phyloP scores from a whole-genome alignment of 2,113 vertebrate genomes.

The Anarrhichthys ocellatus region DNA sequence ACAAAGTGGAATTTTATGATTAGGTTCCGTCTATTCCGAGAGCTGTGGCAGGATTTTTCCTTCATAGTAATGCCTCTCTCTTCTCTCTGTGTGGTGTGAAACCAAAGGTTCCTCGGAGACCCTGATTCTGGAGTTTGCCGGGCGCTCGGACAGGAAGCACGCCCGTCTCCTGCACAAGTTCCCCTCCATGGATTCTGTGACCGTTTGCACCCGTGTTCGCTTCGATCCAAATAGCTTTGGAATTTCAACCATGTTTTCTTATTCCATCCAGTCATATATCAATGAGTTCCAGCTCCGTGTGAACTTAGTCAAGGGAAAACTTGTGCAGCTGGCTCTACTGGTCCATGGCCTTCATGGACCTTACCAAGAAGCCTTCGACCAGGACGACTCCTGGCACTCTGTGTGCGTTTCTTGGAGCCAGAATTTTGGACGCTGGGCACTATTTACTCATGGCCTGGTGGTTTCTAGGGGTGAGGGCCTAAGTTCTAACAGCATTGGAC shows the following conservation, averaged over 20 bases:
- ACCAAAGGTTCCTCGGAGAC: slow-evolving; percentile 63
- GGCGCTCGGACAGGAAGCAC: slow-evolving; percentile 62
- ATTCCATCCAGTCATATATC: slow-evolving; percentile 73
- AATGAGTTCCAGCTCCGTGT: slow-evolving; percentile 83
- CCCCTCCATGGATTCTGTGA: slow-evolving; percentile 74
- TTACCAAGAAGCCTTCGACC: slow-evolving; percentile 70
- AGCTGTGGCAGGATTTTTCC: slow-evolving; percentile 35
- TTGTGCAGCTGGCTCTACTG: slow-evolving; percentile 76
- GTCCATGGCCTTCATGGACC: slow-evolving; percentile 75
- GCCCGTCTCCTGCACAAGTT: slow-evolving; percentile 77
- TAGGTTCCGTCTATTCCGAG: slow-evolving; percentile 36
- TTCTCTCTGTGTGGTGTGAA: slow-evolving; percentile 43
- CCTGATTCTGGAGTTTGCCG: slow-evolving; percentile 75
- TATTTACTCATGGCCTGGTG: slow-evolving; percentile 64
- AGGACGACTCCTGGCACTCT: slow-evolving; percentile 79
- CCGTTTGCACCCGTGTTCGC: slow-evolving; percentile 74
- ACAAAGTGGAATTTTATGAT: slow-evolving; percentile 40
- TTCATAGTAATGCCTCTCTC: slow-evolving; percentile 12
- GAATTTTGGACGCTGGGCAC: slow-evolving; percentile 72
- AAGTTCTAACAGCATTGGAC: slow-evolving; percentile 58
- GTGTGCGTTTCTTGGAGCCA: slow-evolving; percentile 79
- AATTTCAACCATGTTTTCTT: slow-evolving; percentile 82
- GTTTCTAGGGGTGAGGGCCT: slow-evolving; percentile 51
- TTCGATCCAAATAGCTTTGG: slow-evolving; percentile 71
- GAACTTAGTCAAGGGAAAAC: slow-evolving; percentile 52